Evolutionary conservation across 2,888 invertebrate species (phyloP).

Genomic region (Sarcophaga subvicina): DNA sequence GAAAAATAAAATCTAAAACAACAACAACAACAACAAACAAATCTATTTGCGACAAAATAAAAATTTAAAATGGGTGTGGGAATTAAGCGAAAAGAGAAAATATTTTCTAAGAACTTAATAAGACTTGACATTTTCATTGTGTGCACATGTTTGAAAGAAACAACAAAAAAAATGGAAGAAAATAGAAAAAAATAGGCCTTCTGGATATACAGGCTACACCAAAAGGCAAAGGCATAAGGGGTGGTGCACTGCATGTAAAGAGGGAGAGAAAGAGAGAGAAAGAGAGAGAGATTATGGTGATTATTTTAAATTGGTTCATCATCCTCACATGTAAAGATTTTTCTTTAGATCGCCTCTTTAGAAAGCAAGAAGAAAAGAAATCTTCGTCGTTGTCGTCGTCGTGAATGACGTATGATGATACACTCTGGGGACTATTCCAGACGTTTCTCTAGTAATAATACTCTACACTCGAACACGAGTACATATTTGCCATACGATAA

Average conservation of each 20-base stretch:
- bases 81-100: slow-evolving; percentile 24
- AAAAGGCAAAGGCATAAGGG: not conserved
- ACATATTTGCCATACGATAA: too few relatives aligned
- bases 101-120: slow-evolving; percentile 42
- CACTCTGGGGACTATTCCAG: slow-evolving; percentile 54
- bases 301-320: slow-evolving; percentile 67
- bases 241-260: not conserved
- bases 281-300: not conserved
- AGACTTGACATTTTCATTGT: slow-evolving; percentile 2
- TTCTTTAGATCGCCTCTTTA: slow-evolving; percentile 6
- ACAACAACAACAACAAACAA: not conserved
- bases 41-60: slow-evolving; percentile 15
- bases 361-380: not conserved
- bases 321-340: slow-evolving; percentile 46
- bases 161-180: not conserved
- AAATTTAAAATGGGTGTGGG: slow-evolving; percentile 39
- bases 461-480: not conserved
- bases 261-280: too few relatives aligned
- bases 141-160: not conserved
- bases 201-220: not conserved
- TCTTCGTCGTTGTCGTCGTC: not conserved
- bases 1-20: slow-evolving; percentile 11
- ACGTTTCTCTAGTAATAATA: slow-evolving; percentile 39
- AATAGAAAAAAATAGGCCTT: slow-evolving; percentile 31
- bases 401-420: slow-evolving; percentile 49